Evolutionary conservation across 1,140 invertebrate species (phyloP).

Genomic region (Mylabris phalerata): DNA sequence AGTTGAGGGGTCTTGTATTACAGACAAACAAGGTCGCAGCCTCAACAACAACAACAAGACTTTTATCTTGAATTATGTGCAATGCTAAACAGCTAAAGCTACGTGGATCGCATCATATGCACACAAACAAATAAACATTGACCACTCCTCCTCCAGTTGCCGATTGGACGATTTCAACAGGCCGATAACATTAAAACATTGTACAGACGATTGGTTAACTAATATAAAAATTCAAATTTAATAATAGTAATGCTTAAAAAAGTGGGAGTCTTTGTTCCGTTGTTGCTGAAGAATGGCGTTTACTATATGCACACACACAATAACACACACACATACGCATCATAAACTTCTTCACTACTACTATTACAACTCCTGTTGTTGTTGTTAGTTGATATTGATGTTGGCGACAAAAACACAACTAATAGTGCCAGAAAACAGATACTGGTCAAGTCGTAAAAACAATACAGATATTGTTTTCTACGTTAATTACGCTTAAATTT

Average conservation of each 20-base stretch:
- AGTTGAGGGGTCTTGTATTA: neutral
- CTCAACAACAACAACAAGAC: conserved; percentile 1
- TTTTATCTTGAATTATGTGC: conserved; percentile 26
- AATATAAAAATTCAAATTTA: conserved; percentile 38
- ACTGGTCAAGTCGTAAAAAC: conserved; percentile 7
- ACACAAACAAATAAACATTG: conserved; percentile 30
- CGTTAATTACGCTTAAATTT: conserved; percentile 12
- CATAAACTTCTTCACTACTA: no score
- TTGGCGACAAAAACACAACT: neutral
- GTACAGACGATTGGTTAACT: conserved; percentile 35
- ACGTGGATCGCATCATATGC: conserved; percentile 29
- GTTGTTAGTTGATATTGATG: no score
- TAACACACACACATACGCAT: neutral
- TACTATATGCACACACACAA: no score
- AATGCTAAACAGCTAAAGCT: conserved; percentile 24
- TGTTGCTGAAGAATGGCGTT: neutral
- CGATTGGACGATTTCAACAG: conserved; percentile 24
- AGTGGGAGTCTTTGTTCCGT: neutral
- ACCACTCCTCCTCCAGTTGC: conserved; percentile 27
- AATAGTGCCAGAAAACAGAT: neutral
- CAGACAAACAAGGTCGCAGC: conserved; percentile 27
- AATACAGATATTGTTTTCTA: conserved; percentile 18
- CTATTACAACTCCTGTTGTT: no score
- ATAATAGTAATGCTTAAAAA: conserved; percentile 19
- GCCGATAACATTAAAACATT: conserved; percentile 32